A percentile compares a stretch with the other conserved stretches of the same genome.
These are phyloP conservation scores for Galendromus occidentalis DNA, from an alignment of 1,140 invertebrate genomes.

Conservation along the genomic window DNA sequence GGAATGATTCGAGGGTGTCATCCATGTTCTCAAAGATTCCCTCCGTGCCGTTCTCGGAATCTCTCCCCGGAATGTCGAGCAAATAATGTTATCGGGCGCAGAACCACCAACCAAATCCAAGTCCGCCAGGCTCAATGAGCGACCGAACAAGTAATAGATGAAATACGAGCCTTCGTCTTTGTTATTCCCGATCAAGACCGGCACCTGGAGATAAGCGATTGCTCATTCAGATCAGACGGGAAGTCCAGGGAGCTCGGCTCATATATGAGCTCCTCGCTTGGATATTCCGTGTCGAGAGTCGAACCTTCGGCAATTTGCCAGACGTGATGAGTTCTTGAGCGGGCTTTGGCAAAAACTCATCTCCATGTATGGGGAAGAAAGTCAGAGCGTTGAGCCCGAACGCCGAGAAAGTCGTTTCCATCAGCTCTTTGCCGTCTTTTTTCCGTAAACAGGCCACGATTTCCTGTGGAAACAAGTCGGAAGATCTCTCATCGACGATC, in stretches of 20 bases:
- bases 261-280: too few species aligned
- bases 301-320: background rate
- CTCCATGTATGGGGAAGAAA: background rate
- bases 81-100: too few species aligned
- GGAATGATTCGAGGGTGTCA: too few species aligned
- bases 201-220: background rate
- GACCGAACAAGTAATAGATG: conserved; percentile 1
- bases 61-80: too few species aligned
- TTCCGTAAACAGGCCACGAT: background rate
- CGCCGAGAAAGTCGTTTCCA: background rate
- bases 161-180: conserved; percentile 7
- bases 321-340: background rate
- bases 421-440: background rate
- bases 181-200: background rate
- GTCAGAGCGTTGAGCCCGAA: background rate
- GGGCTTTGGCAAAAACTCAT: background rate
- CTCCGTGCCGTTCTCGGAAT: too few species aligned
- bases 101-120: background rate
- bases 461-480: background rate
- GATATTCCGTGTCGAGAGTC: too few species aligned
- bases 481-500: too few species aligned
- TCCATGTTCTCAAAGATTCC: too few species aligned
- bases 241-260: too few species aligned
- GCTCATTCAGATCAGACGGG: background rate
- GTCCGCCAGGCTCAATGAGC: background rate